Conservation (phyloP, 2,888 invertebrate genomes). For the Pheosia tremula region DNA sequence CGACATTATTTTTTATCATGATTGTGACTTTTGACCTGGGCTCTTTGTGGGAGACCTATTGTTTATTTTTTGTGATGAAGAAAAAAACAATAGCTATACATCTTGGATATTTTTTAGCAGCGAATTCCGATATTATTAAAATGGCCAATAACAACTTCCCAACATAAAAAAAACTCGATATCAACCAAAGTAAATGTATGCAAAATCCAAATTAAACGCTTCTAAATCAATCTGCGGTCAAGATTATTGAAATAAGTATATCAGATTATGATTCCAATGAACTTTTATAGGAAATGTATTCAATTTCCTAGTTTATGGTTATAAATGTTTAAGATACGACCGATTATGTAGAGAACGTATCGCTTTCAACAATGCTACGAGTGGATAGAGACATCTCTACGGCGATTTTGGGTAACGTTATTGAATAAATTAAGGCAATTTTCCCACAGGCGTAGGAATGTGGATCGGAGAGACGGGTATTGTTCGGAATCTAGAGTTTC, state of each 20-base stretch:
- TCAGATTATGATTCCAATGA: constrained; percentile 27
- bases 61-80: constrained; percentile 12
- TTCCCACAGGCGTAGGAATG: constrained; percentile 44
- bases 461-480: constrained; percentile 32
- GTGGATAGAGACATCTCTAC: constrained; percentile 65
- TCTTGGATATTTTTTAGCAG: background rate
- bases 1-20: constrained; percentile 56
- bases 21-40: constrained; percentile 47
- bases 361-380: constrained; percentile 53
- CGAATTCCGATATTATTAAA: background rate
- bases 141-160: background rate
- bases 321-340: constrained; percentile 59
- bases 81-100: too few relatives aligned
- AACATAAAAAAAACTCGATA: background rate
- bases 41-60: constrained; percentile 23
- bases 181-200: background rate
- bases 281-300: constrained; percentile 53
- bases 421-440: constrained; percentile 56
- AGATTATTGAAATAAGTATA: constrained; percentile 26
- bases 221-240: constrained; percentile 23
- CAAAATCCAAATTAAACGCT: constrained; percentile 11
- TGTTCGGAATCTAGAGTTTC: constrained; percentile 40
- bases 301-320: constrained; percentile 53
- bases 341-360: constrained; percentile 43
- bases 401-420: constrained; percentile 47